Conservation (phyloP, 2,888 invertebrate species). For the Helleia helle region DNA sequence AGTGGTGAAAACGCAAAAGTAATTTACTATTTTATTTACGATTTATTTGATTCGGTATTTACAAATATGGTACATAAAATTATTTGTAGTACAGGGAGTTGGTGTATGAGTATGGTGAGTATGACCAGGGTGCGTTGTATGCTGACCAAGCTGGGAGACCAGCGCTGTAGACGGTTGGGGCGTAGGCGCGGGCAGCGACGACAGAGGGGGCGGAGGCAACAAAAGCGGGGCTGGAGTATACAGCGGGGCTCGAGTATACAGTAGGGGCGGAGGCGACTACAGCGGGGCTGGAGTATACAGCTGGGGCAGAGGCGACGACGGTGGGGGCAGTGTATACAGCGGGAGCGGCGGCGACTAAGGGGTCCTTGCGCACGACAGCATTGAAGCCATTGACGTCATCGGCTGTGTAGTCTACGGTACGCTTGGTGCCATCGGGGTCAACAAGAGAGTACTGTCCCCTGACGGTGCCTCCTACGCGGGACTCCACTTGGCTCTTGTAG, state of each 20-base stretch:
- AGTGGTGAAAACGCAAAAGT: no score
- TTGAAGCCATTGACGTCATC: conserved; percentile 75
- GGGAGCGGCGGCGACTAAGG: conserved; percentile 29
- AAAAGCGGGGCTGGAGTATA: conserved; percentile 15
- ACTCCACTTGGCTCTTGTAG: conserved; percentile 45
- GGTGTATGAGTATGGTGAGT: conserved; percentile 3
- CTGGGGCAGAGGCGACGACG: conserved; percentile 10
- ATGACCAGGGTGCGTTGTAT: conserved; percentile 9
- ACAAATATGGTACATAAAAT: neutral
- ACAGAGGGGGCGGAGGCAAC: conserved; percentile 18
- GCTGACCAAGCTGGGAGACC: conserved; percentile 12
- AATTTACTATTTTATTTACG: no score
- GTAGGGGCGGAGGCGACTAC: conserved; percentile 14
- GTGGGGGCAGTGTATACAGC: conserved; percentile 15
- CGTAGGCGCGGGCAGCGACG: conserved; percentile 8
- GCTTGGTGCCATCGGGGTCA: conserved; percentile 70
- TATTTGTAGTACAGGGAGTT: conserved; percentile 6
- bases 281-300: conserved; percentile 20
- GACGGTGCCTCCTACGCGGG: conserved; percentile 66
- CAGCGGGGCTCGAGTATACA: conserved; percentile 16
- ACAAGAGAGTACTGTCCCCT: conserved; percentile 71
- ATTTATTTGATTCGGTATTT: no score
- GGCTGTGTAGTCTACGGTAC: conserved; percentile 73
- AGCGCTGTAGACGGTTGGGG: conserved; percentile 14
- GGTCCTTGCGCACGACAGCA: conserved; percentile 71